Evolutionary conservation across 2,113 vertebrate genomes (phyloP).

Genomic region (Caranx ignobilis): DNA sequence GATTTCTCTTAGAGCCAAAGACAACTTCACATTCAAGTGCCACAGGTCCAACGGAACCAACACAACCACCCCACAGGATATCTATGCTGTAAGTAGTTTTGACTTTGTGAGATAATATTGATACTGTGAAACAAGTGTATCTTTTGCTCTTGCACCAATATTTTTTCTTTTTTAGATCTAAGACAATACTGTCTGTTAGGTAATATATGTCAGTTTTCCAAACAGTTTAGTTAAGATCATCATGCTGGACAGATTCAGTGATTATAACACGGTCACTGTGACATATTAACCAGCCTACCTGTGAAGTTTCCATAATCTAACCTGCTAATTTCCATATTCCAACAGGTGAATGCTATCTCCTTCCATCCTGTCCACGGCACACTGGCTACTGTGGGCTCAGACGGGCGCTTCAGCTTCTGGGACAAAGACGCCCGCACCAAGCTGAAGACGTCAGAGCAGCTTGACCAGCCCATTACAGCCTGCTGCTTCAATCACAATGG

Average conservation of each 20-base stretch:
- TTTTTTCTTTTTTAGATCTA: no score
- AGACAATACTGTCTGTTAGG: no score
- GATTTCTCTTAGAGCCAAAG: conserved; percentile 89
- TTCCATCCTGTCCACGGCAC: conserved; percentile 98
- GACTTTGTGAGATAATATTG: not conserved
- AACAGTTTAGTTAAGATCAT: not conserved
- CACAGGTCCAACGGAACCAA: conserved; percentile 99
- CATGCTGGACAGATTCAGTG: not conserved
- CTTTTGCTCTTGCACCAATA: not conserved
- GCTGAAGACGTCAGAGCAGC: conserved; percentile 97
- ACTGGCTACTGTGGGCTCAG: conserved; percentile 95
- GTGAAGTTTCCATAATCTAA: not conserved
- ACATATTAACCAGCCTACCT: not conserved
- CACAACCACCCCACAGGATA: conserved; percentile 96
- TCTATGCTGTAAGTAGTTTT: conserved; percentile 91
- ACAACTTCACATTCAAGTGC: conserved; percentile 99
- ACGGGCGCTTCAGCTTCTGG: conserved; percentile 99
- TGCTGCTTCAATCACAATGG: conserved; percentile 98
- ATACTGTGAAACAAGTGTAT: not conserved
- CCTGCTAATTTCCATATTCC: not conserved
- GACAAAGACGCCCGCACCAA: conserved; percentile 99
- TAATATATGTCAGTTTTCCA: not conserved
- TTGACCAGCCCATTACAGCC: conserved; percentile 96
- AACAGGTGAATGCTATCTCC: conserved; percentile 96
- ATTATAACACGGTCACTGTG: not conserved